Evolutionary conservation across 2,888 invertebrate species (phyloP).

Genomic region (Synergus gifuensis): DNA sequence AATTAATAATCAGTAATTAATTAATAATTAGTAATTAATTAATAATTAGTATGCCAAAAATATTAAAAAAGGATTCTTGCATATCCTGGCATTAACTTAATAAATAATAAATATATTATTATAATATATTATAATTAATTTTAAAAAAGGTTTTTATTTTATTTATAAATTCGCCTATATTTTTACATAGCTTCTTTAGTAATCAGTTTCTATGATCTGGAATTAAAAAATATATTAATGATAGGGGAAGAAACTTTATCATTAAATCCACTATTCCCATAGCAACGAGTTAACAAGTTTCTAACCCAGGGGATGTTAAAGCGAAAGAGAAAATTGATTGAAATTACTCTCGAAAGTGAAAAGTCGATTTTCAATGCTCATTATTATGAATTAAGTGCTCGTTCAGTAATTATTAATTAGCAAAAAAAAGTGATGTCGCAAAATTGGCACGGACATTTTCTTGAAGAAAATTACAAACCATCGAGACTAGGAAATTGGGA

Average conservation of each 20-base stretch:
- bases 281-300: slow-evolving; percentile 46
- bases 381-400: neutral
- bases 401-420: neutral
- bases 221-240: neutral
- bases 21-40: too few species aligned
- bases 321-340: neutral
- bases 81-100: neutral
- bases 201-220: neutral
- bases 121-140: neutral
- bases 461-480: slow-evolving; percentile 63
- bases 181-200: neutral
- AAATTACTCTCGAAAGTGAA: neutral
- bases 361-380: neutral
- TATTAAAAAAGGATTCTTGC: neutral
- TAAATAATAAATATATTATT: slow-evolving; percentile 21
- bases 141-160: neutral
- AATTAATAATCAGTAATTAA: too few species aligned
- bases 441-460: slow-evolving; percentile 67
- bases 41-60: too few species aligned
- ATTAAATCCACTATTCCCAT: slow-evolving; percentile 39
- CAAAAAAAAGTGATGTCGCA: slow-evolving; percentile 63
- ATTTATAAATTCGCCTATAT: neutral
- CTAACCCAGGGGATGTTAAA: slow-evolving; percentile 26
- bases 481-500: slow-evolving; percentile 67
- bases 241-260: neutral